Base-by-base conservation (phyloP, 2,888 invertebrate species). In the Drosophila dives region DNA sequence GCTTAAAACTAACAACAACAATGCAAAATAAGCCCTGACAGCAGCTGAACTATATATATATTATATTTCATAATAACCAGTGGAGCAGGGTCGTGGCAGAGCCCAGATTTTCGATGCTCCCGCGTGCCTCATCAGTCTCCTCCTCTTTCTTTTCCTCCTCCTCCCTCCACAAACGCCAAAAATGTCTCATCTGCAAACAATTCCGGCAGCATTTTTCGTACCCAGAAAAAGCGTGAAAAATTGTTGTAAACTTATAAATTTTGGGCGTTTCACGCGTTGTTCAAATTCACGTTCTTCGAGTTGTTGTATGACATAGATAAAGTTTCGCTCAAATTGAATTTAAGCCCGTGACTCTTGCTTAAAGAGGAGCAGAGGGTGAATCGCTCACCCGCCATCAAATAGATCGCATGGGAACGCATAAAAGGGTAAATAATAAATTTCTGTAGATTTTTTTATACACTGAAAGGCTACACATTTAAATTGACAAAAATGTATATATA, bases 271-370 rank as follows among this genome's bases (percentile, higher is more conserved):
- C 17, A 36, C 40, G 48, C 56, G 26, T 29, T 61, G 67, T 61
- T 72, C 23, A 15, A 20, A 59, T 62, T 67, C 34, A 40, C 23
- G 65, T 66, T 70, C 61, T 56, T 66, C 40, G 61, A 68, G 81
- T 69, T 80, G 78, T 82, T 88, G 83, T 71, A 65, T 78, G 86
- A 82, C 86, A 80, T 76, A 80, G 74, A 86, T 83, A 86, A 83
- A 78, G 69, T 72, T 69, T 53, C 20, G 26, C 34, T 48, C 10
- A 74, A 84, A 86, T 86, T 84, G 78, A 84, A 82, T 80, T 58
- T 40, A 73, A 62, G 56, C 32, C 58, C 63, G 60, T 74, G 66
- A 74, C 70, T 64, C 45, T 64, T 61, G 71, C 40, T 26, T 45
- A 29, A 36, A 32, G 38, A 3, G 11, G 10, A 20, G 20, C 12